phyloP scores from a whole-genome alignment of 2,888 invertebrate genomes.

The Cheilosia vulpina region DNA sequence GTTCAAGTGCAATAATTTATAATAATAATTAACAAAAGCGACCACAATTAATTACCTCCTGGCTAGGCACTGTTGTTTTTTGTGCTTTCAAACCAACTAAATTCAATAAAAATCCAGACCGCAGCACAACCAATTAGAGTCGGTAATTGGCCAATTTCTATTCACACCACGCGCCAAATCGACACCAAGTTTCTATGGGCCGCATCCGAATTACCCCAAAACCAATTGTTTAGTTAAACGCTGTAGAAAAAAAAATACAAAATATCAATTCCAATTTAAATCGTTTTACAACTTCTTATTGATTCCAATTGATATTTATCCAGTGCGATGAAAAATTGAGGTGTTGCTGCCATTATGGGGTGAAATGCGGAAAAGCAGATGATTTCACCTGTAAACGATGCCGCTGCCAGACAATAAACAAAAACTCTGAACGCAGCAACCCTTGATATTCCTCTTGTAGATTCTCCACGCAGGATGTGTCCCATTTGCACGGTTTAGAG shows the following conservation, averaged over 20 bases:
- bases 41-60: conserved; percentile 73
- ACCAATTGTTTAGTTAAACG: conserved; percentile 50
- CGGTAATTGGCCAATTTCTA: conserved; percentile 73
- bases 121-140: conserved; percentile 69
- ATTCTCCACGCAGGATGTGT: conserved; percentile 62
- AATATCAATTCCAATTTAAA: conserved; percentile 72
- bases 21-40: conserved; percentile 72
- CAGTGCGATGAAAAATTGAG: conserved; percentile 74
- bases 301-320: conserved; percentile 75
- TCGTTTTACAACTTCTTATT: conserved; percentile 75
- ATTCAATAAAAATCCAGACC: conserved; percentile 73
- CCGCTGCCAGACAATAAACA: conserved; percentile 61
- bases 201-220: conserved; percentile 30
- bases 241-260: conserved; percentile 39
- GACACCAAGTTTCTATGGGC: conserved; percentile 30
- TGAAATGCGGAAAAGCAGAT: conserved; percentile 52
- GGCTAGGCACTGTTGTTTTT: conserved; percentile 30
- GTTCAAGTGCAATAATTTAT: conserved; percentile 62
- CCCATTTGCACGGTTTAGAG: conserved; percentile 64
- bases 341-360: conserved; percentile 55
- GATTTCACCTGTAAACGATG: conserved; percentile 74
- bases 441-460: conserved; percentile 40
- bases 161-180: conserved; percentile 69
- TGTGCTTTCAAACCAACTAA: conserved; percentile 41
- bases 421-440: conserved; percentile 65